Percentiles rank a stretch among this genome's conserved stretches.
Conservation (phyloP, 2,888 invertebrate genomes). For the Myopa tessellatipennis region DNA sequence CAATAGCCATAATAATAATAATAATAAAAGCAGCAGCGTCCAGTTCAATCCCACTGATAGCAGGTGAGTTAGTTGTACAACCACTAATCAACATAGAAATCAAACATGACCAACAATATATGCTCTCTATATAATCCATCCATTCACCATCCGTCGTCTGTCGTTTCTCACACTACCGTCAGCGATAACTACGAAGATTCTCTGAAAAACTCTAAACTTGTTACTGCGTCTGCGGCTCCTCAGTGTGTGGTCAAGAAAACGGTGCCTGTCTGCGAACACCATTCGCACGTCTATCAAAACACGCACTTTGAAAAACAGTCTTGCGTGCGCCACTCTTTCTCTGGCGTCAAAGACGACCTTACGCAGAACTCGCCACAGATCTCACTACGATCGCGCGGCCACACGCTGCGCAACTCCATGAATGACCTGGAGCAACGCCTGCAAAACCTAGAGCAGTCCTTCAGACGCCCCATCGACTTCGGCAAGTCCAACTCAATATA, state of each 20-base stretch:
- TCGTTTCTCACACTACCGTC: background rate
- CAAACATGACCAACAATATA: background rate
- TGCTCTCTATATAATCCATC: too few species aligned
- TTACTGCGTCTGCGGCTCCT: slow-evolving; percentile 52
- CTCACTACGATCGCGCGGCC: slow-evolving; percentile 63
- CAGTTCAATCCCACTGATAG: slow-evolving; percentile 58
- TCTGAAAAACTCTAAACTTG: slow-evolving; percentile 70
- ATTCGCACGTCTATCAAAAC: slow-evolving; percentile 61
- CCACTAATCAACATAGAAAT: background rate
- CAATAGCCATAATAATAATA: slow-evolving; percentile 10
- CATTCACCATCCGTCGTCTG: background rate
- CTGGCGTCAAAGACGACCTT: slow-evolving; percentile 67
- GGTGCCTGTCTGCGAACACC: slow-evolving; percentile 49
- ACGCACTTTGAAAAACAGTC: slow-evolving; percentile 63
- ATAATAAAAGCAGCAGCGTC: background rate
- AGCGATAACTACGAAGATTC: slow-evolving; percentile 86
- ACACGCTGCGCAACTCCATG: slow-evolving; percentile 66
- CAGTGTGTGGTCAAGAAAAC: background rate
- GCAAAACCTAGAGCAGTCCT: slow-evolving; percentile 67
- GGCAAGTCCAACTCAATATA: slow-evolving; percentile 56
- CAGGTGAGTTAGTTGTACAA: slow-evolving; percentile 53
- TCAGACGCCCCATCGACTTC: slow-evolving; percentile 62
- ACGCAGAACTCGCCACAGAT: slow-evolving; percentile 65
- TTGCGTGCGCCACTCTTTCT: slow-evolving; percentile 66
- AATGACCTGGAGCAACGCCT: slow-evolving; percentile 66